Evolutionary conservation across 1,140 invertebrate genomes (phyloP).

Genomic region (Callitettix versicolor): DNA sequence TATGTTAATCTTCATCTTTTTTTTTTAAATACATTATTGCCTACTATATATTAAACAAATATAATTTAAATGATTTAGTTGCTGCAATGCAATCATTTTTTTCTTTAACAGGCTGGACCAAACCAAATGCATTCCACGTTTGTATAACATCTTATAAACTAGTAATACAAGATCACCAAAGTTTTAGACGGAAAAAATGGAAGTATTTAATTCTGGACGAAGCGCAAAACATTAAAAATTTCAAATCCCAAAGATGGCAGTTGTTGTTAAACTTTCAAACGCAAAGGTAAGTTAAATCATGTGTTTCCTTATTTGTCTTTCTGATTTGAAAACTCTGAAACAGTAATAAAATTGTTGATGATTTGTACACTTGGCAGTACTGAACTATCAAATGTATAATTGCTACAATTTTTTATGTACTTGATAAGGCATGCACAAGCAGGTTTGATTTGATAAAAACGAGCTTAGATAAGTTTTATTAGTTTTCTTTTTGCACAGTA

Average conservation of each 20-base stretch:
- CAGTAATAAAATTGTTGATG: too few relatives aligned
- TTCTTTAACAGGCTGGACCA: slow-evolving; percentile 75
- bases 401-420: slow-evolving; percentile 1
- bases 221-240: slow-evolving; percentile 99
- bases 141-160: slow-evolving; percentile 99
- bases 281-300: slow-evolving; percentile 52
- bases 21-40: not conserved
- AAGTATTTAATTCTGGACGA: slow-evolving; percentile 98
- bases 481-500: too few relatives aligned
- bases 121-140: slow-evolving; percentile 97
- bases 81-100: not conserved
- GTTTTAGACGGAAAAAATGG: slow-evolving; percentile 96
- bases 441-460: too few relatives aligned
- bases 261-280: slow-evolving; percentile 93
- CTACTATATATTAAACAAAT: not conserved
- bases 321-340: too few relatives aligned
- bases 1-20: not conserved
- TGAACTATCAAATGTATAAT: too few relatives aligned
- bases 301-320: too few relatives aligned
- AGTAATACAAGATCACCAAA: slow-evolving; percentile 96
- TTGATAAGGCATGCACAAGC: not conserved
- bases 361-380: too few relatives aligned
- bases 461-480: too few relatives aligned
- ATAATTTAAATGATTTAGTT: too few relatives aligned
- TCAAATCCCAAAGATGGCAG: slow-evolving; percentile 98